Evolutionary conservation across 2,888 invertebrate species (phyloP).

Genomic region (Platycheirus rosarum): DNA sequence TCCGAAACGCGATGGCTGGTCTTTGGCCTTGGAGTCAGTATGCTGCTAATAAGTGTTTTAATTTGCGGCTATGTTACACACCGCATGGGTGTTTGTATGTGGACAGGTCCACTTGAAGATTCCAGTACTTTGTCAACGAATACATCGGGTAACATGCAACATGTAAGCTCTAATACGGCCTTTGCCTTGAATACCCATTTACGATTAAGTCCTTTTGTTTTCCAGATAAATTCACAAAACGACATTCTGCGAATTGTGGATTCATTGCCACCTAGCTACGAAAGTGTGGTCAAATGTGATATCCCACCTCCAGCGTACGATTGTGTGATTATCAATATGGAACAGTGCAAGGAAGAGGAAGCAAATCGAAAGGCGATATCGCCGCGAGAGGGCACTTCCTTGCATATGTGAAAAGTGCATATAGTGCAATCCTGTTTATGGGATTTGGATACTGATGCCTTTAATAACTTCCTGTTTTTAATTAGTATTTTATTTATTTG

Average conservation of each 20-base stretch:
- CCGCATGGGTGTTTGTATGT: constrained; percentile 82
- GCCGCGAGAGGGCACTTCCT: constrained; percentile 66
- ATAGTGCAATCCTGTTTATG: constrained; percentile 21
- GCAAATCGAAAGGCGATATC: constrained; percentile 75
- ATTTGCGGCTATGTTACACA: constrained; percentile 83
- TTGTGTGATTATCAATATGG: constrained; percentile 81
- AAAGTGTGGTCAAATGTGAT: constrained; percentile 82
- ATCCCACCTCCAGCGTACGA: constrained; percentile 82
- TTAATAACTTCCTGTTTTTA: constrained; percentile 37
- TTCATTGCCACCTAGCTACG: constrained; percentile 82
- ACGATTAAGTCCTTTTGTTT: background rate
- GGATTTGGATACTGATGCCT: constrained; percentile 36
- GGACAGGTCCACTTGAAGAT: constrained; percentile 82
- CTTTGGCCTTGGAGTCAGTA: constrained; percentile 82
- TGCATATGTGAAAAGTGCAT: constrained; percentile 77
- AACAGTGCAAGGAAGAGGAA: constrained; percentile 79
- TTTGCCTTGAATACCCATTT: too few species aligned
- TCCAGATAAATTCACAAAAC: constrained; percentile 81
- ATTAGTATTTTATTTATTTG: constrained; percentile 63
- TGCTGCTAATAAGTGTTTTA: constrained; percentile 81
- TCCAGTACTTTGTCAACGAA: constrained; percentile 73
- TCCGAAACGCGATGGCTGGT: constrained; percentile 82
- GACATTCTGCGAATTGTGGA: constrained; percentile 81
- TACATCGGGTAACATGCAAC: constrained; percentile 75
- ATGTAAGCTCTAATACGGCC: too few species aligned